A percentile compares a stretch with the other conserved stretches of the same genome.
Conservation (phyloP, 2,113 vertebrate genomes). For the Glareola pratincola region DNA sequence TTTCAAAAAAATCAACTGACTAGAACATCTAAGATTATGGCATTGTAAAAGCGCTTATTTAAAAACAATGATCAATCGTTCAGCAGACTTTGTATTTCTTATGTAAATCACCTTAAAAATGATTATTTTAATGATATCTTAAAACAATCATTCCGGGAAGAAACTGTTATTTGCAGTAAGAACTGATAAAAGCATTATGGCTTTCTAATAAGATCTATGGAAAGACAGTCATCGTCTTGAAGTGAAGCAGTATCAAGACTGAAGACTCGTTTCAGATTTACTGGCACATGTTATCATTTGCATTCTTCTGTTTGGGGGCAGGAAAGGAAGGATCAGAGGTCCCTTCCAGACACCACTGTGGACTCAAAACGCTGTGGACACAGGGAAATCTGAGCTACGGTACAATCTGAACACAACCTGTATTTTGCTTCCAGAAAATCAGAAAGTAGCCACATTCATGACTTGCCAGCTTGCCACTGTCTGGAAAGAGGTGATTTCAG, state of each 20-base stretch:
- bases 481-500: neutral
- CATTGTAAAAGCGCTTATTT: neutral
- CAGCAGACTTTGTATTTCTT: neutral
- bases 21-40: neutral
- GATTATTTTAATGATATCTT: neutral
- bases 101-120: neutral
- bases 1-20: neutral
- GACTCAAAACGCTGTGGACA: fast-evolving
- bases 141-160: neutral
- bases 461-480: neutral
- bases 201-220: neutral
- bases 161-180: neutral
- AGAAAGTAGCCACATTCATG: neutral
- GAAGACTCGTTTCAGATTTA: neutral
- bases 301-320: neutral
- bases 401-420: neutral
- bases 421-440: neutral
- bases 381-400: neutral
- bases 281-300: neutral
- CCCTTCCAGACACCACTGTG: neutral
- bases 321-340: neutral
- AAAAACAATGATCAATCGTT: neutral
- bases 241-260: neutral
- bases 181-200: neutral
- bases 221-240: neutral